Base-by-base conservation (phyloP, 2,888 invertebrate genomes). In the Trissolcus japonicus region DNA sequence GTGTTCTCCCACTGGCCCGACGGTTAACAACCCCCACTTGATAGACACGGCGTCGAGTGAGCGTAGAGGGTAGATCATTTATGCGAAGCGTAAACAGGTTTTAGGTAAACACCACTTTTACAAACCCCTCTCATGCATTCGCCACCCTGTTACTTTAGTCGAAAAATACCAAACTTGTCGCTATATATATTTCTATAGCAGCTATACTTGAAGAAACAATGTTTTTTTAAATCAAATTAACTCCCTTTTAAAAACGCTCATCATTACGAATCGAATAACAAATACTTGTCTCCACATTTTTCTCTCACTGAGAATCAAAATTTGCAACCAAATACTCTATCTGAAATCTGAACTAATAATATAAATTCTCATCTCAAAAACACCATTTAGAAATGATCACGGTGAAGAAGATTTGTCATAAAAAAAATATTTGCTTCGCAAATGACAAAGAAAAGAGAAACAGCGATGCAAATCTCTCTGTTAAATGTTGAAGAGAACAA, bases 101-200 rank as follows among this genome's bases (percentile, higher is more conserved):
- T 73, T 81, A 65, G 75, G 81, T 81, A 79, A 81, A 82, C 81
- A 79, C 79, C 75, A 79, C 80, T 80, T 80, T 80, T 78, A 75
- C 73, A 72, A 74, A 68, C 69, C 77, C 71, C 61, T 69, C 69
- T 59, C 59, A 72, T 65, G 63, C 73, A 41, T 43, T 77, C 17
- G 67, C 59, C 72, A 73, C 77, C 77, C 77, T 53, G 65, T 71
- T 71, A 43, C 71, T 76, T 66, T 53, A 57, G 41, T 48, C n/a
- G 71, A 56, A 76, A 35, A 69, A 66, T 65, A 61, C 66, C 55
- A 55, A 76, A 68, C 59, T 66, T 67, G 54, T 48, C 66, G 9
- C 35, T 50, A 65, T 53, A 69, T 54, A 56, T 53, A 56, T 14
- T 4, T 11, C 13, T 43, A 0, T 11, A 43, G 9, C 7, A 11